Percentiles rank a stretch among this genome's conserved stretches.
Evolutionary conservation across 2,797 vertebrate species (phyloP).

Genomic region (Dermochelys coriacea): DNA sequence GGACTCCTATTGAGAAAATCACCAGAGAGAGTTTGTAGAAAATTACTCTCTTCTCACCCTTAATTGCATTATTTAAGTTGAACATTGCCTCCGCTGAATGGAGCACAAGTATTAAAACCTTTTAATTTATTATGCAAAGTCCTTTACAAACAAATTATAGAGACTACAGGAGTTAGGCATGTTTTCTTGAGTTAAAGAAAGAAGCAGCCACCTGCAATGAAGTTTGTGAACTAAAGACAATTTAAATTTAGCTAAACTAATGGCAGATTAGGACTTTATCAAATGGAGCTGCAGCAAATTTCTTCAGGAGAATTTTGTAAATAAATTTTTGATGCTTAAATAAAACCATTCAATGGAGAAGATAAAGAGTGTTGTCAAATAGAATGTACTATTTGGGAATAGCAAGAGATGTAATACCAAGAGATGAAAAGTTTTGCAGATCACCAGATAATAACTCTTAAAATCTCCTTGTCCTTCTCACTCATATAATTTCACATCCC

Average conservation of each 20-base stretch:
- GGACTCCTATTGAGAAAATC: slow-evolving; percentile 66
- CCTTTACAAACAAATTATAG: slow-evolving; percentile 63
- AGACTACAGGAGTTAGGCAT: slow-evolving; percentile 13
- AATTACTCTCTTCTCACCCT: slow-evolving; percentile 74
- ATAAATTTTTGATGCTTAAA: slow-evolving; percentile 1
- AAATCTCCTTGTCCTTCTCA: not conserved
- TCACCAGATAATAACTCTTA: not conserved
- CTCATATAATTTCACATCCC: not conserved
- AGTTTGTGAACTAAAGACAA: slow-evolving; percentile 20
- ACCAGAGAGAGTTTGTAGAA: slow-evolving; percentile 64
- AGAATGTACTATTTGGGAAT: not conserved
- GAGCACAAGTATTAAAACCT: slow-evolving; percentile 63
- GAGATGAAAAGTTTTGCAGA: not conserved
- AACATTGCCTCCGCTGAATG: slow-evolving; percentile 51
- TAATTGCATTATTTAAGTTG: slow-evolving; percentile 77
- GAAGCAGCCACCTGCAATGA: not conserved
- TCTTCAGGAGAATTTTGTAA: not conserved
- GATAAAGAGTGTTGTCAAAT: not conserved
- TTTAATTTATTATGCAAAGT: slow-evolving; percentile 74
- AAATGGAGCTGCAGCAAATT: not conserved
- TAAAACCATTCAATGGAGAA: not conserved
- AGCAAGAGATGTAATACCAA: not conserved
- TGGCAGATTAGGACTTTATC: not conserved
- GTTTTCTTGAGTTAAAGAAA: slow-evolving; percentile 59
- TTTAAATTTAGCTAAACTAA: slow-evolving; percentile 48